phyloP scores from a whole-genome alignment of 2,113 vertebrate species.

The Panthera leo region DNA sequence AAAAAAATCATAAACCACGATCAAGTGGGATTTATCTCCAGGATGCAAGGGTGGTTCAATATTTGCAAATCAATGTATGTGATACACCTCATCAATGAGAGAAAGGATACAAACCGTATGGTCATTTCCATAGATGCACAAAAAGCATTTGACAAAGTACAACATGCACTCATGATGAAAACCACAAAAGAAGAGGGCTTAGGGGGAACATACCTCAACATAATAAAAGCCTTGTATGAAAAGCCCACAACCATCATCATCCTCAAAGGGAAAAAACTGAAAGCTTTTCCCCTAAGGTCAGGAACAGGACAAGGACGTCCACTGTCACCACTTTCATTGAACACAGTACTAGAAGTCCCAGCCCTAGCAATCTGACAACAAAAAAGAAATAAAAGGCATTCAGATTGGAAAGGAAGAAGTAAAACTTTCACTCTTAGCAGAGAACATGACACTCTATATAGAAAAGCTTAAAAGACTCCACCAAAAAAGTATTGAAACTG shows the following conservation, averaged over 20 bases:
- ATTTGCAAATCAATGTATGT: neutral
- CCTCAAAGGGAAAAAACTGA: neutral
- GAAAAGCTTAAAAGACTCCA: neutral
- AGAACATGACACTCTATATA: neutral
- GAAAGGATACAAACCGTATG: neutral
- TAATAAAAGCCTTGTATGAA: neutral
- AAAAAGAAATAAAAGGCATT: neutral
- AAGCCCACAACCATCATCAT: neutral
- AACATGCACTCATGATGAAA: neutral
- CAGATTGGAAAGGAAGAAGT: neutral
- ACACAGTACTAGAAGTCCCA: neutral
- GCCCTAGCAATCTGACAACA: neutral
- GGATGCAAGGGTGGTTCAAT: neutral
- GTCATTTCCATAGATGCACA: neutral
- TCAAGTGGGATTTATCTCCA: neutral
- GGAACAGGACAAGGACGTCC: neutral
- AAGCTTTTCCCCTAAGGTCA: neutral
- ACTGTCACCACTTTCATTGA: neutral
- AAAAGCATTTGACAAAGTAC: neutral
- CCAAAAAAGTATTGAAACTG: neutral
- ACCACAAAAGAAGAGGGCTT: neutral
- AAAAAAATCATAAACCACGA: neutral
- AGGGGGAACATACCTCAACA: neutral
- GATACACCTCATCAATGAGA: neutral
- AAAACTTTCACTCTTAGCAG: neutral